Conservation (phyloP, 2,888 invertebrate genomes). For the Epinotia bilunana region DNA sequence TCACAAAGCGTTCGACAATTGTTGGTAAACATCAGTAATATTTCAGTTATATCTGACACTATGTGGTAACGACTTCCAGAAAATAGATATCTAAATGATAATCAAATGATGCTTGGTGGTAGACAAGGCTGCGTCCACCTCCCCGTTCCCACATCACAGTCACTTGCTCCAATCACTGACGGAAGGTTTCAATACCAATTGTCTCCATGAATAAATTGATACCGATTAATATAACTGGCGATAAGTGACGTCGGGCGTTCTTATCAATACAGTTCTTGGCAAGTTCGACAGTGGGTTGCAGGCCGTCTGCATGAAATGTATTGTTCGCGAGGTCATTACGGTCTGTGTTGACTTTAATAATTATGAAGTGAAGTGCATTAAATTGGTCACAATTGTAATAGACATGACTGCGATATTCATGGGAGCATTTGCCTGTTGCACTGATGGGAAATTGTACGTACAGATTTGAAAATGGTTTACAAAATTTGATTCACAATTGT, state of each 20-base stretch:
- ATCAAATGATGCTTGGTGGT: slow-evolving; percentile 18
- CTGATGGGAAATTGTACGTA: slow-evolving; percentile 82
- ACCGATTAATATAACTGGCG: slow-evolving; percentile 78
- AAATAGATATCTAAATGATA: neutral
- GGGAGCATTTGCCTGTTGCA: slow-evolving; percentile 67
- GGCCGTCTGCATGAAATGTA: slow-evolving; percentile 65
- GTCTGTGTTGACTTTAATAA: slow-evolving; percentile 40
- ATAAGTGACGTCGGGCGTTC: slow-evolving; percentile 71
- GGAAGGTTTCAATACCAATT: slow-evolving; percentile 60
- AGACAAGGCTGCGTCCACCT: slow-evolving; percentile 9
- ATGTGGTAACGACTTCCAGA: neutral
- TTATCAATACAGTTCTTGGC: slow-evolving; percentile 78
- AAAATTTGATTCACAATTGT: neutral
- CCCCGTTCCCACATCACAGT: slow-evolving; percentile 27
- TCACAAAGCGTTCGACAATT: neutral
- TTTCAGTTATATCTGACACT: neutral
- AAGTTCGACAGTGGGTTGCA: slow-evolving; percentile 70
- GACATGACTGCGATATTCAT: slow-evolving; percentile 69
- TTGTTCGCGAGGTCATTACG: slow-evolving; percentile 51
- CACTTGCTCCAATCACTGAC: slow-evolving; percentile 38
- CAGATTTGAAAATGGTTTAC: neutral
- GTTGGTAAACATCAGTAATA: neutral
- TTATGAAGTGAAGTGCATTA: slow-evolving; percentile 33
- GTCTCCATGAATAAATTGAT: slow-evolving; percentile 79
- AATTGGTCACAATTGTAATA: slow-evolving; percentile 65